These are phyloP conservation scores for Limnephilus auricula DNA, from an alignment of 2,888 invertebrate genomes.

Conservation along the genomic window DNA sequence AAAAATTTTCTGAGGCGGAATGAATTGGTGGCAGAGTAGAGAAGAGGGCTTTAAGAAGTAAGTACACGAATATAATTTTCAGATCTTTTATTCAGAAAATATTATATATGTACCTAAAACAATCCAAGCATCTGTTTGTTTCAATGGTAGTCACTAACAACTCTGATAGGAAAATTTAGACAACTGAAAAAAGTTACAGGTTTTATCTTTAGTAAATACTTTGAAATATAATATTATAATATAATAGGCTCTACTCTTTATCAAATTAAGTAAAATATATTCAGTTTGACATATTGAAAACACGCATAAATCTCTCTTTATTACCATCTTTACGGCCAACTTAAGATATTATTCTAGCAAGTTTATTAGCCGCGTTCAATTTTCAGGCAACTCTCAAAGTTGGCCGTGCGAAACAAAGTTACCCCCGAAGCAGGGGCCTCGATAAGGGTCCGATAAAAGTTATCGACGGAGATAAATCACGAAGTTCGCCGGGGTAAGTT, in stretches of 20 bases:
- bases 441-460: conserved; percentile 56
- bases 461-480: conserved; percentile 60
- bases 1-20: too few species aligned
- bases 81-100: neutral
- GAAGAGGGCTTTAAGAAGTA: too few species aligned
- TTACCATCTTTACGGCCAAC: conserved; percentile 43
- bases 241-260: conserved; percentile 9
- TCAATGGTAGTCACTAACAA: neutral
- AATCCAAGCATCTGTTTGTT: neutral
- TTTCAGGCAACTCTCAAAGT: conserved; percentile 40
- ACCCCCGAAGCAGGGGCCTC: conserved; percentile 36
- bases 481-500: conserved; percentile 52
- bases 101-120: neutral
- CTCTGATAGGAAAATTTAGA: neutral
- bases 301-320: conserved; percentile 45
- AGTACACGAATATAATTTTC: too few species aligned
- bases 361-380: conserved; percentile 47
- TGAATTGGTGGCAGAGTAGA: too few species aligned
- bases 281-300: conserved; percentile 43
- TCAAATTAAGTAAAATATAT: conserved; percentile 40
- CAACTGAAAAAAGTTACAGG: neutral
- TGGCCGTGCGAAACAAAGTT: conserved; percentile 55
- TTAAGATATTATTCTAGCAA: conserved; percentile 46
- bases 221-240: neutral
- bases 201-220: neutral